Base-by-base conservation (phyloP, 2,888 invertebrate species). In the Lordiphosa fenestrarum region DNA sequence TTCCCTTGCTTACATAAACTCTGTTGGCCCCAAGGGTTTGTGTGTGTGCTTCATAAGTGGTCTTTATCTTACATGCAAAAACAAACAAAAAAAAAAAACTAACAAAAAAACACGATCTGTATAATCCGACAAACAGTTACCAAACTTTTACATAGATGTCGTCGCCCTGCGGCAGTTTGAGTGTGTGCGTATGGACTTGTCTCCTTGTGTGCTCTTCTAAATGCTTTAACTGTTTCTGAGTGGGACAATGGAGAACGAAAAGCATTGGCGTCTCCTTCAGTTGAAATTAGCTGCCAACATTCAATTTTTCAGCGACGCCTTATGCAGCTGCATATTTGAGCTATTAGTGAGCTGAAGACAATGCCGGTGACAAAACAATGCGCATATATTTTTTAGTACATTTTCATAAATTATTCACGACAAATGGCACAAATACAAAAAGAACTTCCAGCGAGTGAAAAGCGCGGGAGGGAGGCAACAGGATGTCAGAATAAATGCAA, bases 331-430 rank as follows among this genome's bases (percentile, higher is more conserved):
- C 51, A 60, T 66, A 71, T 61, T 69, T 58, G 53, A 69, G 81
- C 70, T 69, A 76, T 73, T 61, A 75, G 65, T 39, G 39, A 51
- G 53, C 52, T 12, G n/a, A 36, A 50, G 46, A 71, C 59, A 64
- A 64, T 57, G 63, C 67, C 50, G 54, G 6, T 46, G 44, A 46
- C 62, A 63, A 69, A 72, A 76, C 58, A 65, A 63, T 60, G 41
- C 51, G 40, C 42, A 65, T 44, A 55, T 50, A 50, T 48, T 65
- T 60, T 47, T 42, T 50, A 53, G 38, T 42, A 39, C 40, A 59
- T 56, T 74, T 73, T 64, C 70, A 81, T 84, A 81, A 76, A 76
- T 81, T 76, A 76, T 76, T 73, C 61, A 66, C 57, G 58, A 66
- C 57, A 76, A 76, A 80, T 72, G 66, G 73, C 69, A 40, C 44